Conservation (phyloP, 2,888 invertebrate genomes). For the Diogma glabrata region DNA sequence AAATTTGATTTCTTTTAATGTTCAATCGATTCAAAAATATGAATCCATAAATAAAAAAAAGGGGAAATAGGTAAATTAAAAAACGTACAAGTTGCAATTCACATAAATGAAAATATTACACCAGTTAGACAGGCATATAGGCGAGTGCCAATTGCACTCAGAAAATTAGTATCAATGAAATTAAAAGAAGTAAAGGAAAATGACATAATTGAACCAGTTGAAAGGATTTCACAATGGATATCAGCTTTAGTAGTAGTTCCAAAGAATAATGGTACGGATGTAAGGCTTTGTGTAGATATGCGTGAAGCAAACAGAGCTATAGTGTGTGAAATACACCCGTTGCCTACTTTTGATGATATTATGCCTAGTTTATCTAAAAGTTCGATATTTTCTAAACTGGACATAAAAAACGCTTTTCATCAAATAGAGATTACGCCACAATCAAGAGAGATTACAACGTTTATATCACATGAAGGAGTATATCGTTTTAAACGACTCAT, state of each 20-base stretch:
- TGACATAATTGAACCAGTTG: constrained; percentile 25
- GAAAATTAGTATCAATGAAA: constrained; percentile 8
- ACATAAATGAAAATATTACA: constrained; percentile 18
- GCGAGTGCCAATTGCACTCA: constrained; percentile 23
- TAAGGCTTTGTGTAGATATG: constrained; percentile 27
- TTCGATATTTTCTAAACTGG: constrained; percentile 22
- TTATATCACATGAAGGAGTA: constrained; percentile 5
- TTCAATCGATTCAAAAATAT: too few relatives aligned
- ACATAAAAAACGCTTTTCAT: constrained; percentile 23
- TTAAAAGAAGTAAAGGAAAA: constrained; percentile 17
- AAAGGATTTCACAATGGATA: constrained; percentile 23
- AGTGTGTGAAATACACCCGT: constrained; percentile 16
- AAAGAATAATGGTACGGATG: constrained; percentile 20
- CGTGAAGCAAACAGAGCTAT: constrained; percentile 25
- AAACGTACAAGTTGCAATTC: not conserved
- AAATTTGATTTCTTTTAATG: too few relatives aligned
- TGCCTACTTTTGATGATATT: constrained; percentile 19
- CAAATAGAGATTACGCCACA: constrained; percentile 12
- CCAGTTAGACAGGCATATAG: constrained; percentile 23
- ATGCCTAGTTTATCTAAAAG: constrained; percentile 16
- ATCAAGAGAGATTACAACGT: constrained; percentile 7
- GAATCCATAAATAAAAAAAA: not conserved
- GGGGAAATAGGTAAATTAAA: constrained; percentile 10
- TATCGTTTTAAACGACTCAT: constrained; percentile 26
- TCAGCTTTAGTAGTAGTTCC: constrained; percentile 24